Base-by-base conservation (phyloP, 2,888 invertebrate species). In the Mactromeris polynyma region DNA sequence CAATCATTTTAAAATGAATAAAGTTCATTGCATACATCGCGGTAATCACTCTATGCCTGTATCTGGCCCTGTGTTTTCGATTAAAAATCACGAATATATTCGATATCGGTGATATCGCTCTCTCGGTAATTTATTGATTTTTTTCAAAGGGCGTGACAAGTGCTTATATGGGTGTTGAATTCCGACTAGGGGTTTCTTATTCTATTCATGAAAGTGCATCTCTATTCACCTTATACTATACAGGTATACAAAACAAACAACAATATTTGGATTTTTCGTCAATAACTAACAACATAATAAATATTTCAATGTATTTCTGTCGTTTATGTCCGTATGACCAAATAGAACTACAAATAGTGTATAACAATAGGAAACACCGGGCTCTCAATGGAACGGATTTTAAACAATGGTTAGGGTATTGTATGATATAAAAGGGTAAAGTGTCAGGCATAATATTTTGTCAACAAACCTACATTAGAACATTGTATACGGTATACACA, bases 181-280 rank as follows among this genome's bases (percentile, higher is more conserved):
- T 26, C 17, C 4, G 36, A 36, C 19, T 26, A 1, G 33, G 2
- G 14, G 73, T 73, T 33, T 33, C n/a, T 69, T 33, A 73, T 26
- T 73, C 73, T 73, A 11, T 19, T 36, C 31, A 73, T 17, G 14
- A 33, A 33, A 73, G 6, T 33, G 73, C 73, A 73, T 73, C 73
- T 14, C 73, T 26, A 19, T 36, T 19, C 19, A 33, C 2, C 36
- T 2, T 19, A 6, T 36, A 19, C 7, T 7, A 33, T 2, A 33
- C 36, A 33, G 21, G 33, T 14, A n/a, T 19, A 73, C 73, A 33
- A 73, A 17, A 73, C 36, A 73, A 73, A 33, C 19, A 73, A 14
- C n/a, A 73, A 73, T 73, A 73, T 73, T 73, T 73, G 33, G 14
- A 19, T 73, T 73, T 64, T 26, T 73, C 73, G 14, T n/a, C n/a